Evolutionary conservation across 2,888 invertebrate genomes (phyloP).

Genomic region (Cephus pulcher): DNA sequence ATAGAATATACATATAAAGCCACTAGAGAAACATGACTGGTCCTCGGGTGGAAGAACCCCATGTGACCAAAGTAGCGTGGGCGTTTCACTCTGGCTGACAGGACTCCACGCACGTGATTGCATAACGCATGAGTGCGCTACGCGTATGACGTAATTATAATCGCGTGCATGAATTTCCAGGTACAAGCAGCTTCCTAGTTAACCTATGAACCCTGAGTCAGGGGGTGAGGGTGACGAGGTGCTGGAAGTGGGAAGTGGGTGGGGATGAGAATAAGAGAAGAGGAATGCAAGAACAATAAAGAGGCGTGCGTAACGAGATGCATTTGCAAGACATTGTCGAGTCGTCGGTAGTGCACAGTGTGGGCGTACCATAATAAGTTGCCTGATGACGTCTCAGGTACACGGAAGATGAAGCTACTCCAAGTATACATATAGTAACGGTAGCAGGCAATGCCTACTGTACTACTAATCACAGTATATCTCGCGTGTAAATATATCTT

Average conservation of each 20-base stretch:
- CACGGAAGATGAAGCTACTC: constrained; percentile 6
- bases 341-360: constrained; percentile 14
- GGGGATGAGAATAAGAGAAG: not conserved
- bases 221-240: constrained; percentile 10
- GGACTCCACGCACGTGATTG: constrained; percentile 39
- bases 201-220: constrained; percentile 47
- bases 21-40: not conserved
- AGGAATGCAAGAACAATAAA: not conserved
- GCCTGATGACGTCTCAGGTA: not conserved
- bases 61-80: constrained; percentile 17
- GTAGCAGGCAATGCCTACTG: not conserved
- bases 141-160: constrained; percentile 45
- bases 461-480: not conserved
- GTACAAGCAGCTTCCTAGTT: constrained; percentile 53
- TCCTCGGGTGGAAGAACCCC: not conserved
- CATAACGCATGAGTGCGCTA: constrained; percentile 34
- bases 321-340: constrained; percentile 10
- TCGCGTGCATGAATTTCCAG: constrained; percentile 34
- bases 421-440: not conserved
- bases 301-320: not conserved
- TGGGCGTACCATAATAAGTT: constrained; percentile 23
- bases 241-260: not conserved
- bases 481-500: not conserved
- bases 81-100: constrained; percentile 36
- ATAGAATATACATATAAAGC: not conserved